These are phyloP conservation scores for Pterobdella sp. DNA, from an alignment of 2,888 invertebrate genomes.

Conservation along the genomic window DNA sequence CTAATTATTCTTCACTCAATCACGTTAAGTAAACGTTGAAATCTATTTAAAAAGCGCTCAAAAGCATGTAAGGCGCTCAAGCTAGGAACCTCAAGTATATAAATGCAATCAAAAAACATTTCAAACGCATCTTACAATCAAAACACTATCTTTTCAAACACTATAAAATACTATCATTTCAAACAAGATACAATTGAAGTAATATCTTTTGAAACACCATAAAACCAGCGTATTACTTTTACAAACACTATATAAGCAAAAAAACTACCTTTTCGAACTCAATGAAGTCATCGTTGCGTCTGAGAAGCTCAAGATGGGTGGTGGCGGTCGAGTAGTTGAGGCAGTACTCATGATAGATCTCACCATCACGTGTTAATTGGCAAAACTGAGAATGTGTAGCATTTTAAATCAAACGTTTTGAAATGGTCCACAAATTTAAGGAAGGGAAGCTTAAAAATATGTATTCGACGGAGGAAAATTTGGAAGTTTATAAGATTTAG, in stretches of 20 bases:
- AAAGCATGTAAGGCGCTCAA: no score
- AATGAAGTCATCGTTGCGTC: constrained; percentile 58
- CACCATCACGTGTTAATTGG: constrained; percentile 49
- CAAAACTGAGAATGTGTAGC: constrained; percentile 44
- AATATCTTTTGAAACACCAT: constrained; percentile 53
- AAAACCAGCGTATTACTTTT: neutral
- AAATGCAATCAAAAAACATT: neutral
- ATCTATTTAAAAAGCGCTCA: no score
- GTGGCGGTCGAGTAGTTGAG: constrained; percentile 61
- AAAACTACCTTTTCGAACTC: constrained; percentile 58
- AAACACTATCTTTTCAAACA: neutral
- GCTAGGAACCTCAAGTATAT: neutral
- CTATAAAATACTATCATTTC: constrained; percentile 54
- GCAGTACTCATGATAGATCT: constrained; percentile 60
- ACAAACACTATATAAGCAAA: neutral
- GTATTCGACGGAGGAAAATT: no score
- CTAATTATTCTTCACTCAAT: no score
- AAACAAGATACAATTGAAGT: constrained; percentile 59
- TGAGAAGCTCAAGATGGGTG: constrained; percentile 58
- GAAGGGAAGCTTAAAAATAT: no score
- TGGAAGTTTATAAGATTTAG: no score
- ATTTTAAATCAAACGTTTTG: no score
- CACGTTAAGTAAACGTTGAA: no score
- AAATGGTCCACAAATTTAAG: no score
- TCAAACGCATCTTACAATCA: neutral